phyloP scores from a whole-genome alignment of 2,113 vertebrate genomes.

The Illadopsis cleaveri region DNA sequence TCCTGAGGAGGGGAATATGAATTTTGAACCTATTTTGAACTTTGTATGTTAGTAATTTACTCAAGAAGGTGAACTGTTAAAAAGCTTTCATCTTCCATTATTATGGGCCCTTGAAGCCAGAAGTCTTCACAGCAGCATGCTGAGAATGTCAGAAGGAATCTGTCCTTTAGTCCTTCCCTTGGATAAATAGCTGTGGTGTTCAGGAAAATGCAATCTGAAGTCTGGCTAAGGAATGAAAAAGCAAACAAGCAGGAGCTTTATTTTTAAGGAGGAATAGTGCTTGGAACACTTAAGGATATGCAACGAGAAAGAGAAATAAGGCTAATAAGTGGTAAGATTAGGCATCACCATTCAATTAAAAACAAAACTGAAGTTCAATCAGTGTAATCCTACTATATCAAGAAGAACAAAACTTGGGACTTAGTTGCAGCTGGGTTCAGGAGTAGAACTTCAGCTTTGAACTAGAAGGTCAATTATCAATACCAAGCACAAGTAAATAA shows the following conservation, averaged over 20 bases:
- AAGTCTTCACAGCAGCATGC: slow-evolving; percentile 1
- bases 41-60: neutral
- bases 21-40: slow-evolving; percentile 23
- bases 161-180: slow-evolving; percentile 11
- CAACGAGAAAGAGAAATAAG: neutral
- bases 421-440: neutral
- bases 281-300: neutral
- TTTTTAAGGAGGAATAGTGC: neutral
- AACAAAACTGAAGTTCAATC: neutral
- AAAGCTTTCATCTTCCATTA: slow-evolving; percentile 25
- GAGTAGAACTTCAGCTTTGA: neutral
- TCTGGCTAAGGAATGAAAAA: neutral
- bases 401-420: neutral
- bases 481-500: neutral
- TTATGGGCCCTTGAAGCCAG: neutral
- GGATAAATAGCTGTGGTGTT: slow-evolving; percentile 6
- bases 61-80: neutral
- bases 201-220: slow-evolving; percentile 4
- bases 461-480: neutral
- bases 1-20: neutral
- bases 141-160: slow-evolving; percentile 32
- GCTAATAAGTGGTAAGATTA: neutral
- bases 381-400: neutral
- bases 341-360: neutral
- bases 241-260: neutral